A percentile compares a stretch with the other conserved stretches of the same genome.
Evolutionary conservation across 2,113 vertebrate species (phyloP).

Genomic region (Astur gentilis): DNA sequence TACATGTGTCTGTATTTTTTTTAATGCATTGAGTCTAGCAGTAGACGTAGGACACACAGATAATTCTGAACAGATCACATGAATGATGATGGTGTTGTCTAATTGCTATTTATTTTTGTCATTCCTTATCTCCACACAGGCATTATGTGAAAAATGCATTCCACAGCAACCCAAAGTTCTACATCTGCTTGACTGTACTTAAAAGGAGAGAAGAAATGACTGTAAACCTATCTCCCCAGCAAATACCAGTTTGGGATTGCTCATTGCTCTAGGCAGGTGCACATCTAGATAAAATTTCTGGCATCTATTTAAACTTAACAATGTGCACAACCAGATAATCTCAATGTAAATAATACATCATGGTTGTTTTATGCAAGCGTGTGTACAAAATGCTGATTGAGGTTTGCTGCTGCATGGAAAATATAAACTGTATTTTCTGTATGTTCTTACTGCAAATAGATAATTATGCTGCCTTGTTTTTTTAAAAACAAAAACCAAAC

Average conservation of each 20-base stretch:
- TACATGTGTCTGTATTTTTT: too few relatives aligned
- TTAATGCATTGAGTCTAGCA: background rate
- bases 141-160: constrained; percentile 65
- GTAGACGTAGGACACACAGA: background rate
- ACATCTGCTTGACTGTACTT: constrained; percentile 74
- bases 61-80: background rate
- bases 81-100: constrained; percentile 10
- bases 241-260: constrained; percentile 72
- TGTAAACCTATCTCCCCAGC: constrained; percentile 78
- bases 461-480: background rate
- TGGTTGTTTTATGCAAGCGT: constrained; percentile 23
- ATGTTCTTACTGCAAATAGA: background rate
- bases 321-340: constrained; percentile 71
- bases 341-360: constrained; percentile 75
- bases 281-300: constrained; percentile 78
- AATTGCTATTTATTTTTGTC: constrained; percentile 61
- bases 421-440: background rate
- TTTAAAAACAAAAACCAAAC: background rate
- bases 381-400: background rate
- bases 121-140: constrained; percentile 62
- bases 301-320: constrained; percentile 82
- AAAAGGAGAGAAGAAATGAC: constrained; percentile 72
- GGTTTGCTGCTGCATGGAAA: background rate
- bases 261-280: constrained; percentile 74
- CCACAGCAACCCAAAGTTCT: constrained; percentile 49